A percentile compares a stretch with the other conserved stretches of the same genome.
Conservation (phyloP, 2,113 vertebrate genomes). For the Sebastes fasciatus region DNA sequence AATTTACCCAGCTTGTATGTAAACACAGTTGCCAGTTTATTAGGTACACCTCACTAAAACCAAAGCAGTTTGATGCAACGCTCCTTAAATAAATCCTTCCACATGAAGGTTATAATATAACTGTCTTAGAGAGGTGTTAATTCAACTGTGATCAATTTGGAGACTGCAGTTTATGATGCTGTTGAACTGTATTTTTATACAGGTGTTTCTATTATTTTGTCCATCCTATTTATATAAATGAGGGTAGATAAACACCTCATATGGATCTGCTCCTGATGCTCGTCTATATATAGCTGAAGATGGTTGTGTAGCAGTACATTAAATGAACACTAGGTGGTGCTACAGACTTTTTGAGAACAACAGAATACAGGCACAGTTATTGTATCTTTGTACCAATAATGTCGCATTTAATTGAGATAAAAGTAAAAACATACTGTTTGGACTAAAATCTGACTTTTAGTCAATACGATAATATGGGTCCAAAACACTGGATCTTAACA, state of each 20-base stretch:
- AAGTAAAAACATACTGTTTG: not conserved
- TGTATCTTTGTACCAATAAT: not conserved
- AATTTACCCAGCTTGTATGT: too few relatives aligned
- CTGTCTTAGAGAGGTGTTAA: too few relatives aligned
- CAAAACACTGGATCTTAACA: not conserved
- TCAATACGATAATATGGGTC: not conserved
- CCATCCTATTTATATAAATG: not conserved
- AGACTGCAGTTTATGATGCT: too few relatives aligned
- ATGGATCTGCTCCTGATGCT: not conserved
- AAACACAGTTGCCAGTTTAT: too few relatives aligned
- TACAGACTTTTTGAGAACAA: not conserved
- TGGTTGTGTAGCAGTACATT: not conserved
- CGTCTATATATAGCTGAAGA: not conserved
- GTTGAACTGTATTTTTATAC: too few relatives aligned
- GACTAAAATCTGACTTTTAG: not conserved
- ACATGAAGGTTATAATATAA: too few relatives aligned
- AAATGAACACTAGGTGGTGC: constrained; percentile 10
- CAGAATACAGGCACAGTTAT: not conserved
- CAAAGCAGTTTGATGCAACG: too few relatives aligned
- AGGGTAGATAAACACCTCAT: too few relatives aligned
- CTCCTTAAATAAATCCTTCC: too few relatives aligned
- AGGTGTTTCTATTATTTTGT: not conserved
- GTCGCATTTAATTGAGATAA: not conserved
- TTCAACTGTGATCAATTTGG: too few relatives aligned
- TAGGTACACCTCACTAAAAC: too few relatives aligned